Evolutionary conservation across 2,888 invertebrate species (phyloP), one percentile per base, ranked within the genome.

Genomic region (Pegoplata infirma): DNA sequence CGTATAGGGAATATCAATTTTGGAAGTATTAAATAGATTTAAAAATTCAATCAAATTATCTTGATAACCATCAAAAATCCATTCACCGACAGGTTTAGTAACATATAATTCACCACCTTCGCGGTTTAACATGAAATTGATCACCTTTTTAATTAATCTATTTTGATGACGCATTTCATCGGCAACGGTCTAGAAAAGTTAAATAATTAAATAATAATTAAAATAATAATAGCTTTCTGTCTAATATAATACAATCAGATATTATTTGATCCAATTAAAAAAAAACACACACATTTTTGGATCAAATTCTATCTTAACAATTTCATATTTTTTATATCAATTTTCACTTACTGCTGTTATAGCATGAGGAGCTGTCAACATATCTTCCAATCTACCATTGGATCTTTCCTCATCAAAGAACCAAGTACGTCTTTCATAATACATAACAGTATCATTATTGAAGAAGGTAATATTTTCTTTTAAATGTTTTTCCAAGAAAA

Each of bases 61-160:
- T 0, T 94, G 90, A 84, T 95, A 97, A 2, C 97, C 97, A 77
- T 95, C 93, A 87, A 97, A 96, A 10, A 97, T 88, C 89, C 95
- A 92, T 82, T 94, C 91, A 0, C 92, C 86, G 0, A 92, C 94
- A 55, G 92, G 92, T 84, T 93, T 94, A 0, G 92, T 93, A 0
- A 93, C 85, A 82, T 91, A 91, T 32, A 89, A 69, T 71, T 90
- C 85, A 46, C 91, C 91, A 74, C 92, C 91, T 81, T 91, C 90
- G 51, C 86, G 69, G 1, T 91, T 87, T 66, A 96, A 86, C 81
- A 93, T 89, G 32, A 90, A 86, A 85, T 94, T 92, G 0, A 93
- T 90, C 0, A 91, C 73, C 32, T 91, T 75, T 84, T 91, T 91
- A 0, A 91, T 66, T 0, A 91, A 4, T 3, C 83, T 44, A 17